Conservation (phyloP, 30 jellyfish, hydroid and myxozoan species). For the Aurelia sp. region DNA sequence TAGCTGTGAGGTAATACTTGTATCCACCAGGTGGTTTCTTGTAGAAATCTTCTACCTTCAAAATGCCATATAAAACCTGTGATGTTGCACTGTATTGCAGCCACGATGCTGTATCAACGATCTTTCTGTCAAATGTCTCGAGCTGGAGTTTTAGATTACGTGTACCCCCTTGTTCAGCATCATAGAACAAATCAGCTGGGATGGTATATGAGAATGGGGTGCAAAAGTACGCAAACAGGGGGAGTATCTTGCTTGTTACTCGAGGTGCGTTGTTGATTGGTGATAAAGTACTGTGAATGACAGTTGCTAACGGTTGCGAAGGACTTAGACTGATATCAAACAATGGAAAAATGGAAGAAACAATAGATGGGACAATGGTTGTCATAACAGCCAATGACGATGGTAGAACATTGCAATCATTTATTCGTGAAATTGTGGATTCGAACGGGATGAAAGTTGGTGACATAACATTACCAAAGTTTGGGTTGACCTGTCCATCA, state of each 20-base stretch:
- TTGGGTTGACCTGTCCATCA: conserved; percentile 34
- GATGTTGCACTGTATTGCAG: conserved; percentile 82
- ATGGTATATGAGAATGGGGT: conserved; percentile 58
- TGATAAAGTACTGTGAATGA: neutral
- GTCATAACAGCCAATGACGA: neutral
- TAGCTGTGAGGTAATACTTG: conserved; percentile 73
- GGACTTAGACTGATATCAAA: conserved; percentile 5
- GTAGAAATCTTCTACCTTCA: conserved; percentile 57
- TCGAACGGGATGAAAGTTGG: conserved; percentile 28
- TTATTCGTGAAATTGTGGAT: neutral
- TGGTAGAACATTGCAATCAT: conserved; percentile 2
- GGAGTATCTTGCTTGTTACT: conserved; percentile 71
- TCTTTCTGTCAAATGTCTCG: conserved; percentile 17
- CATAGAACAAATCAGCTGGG: conserved; percentile 56
- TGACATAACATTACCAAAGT: conserved; percentile 32
- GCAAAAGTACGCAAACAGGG: conserved; percentile 76
- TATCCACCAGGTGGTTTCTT: conserved; percentile 48
- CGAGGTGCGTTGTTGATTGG: conserved; percentile 53
- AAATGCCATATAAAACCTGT: conserved; percentile 82
- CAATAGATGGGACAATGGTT: neutral
- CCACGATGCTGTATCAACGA: conserved; percentile 78
- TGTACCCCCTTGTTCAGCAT: conserved; percentile 76
- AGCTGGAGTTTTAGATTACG: conserved; percentile 66
- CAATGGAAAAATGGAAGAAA: neutral
- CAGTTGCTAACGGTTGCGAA: neutral